Base-by-base conservation (phyloP, 37 sponge, comb jelly and placozoan species). In the Spongilla lacustris region DNA sequence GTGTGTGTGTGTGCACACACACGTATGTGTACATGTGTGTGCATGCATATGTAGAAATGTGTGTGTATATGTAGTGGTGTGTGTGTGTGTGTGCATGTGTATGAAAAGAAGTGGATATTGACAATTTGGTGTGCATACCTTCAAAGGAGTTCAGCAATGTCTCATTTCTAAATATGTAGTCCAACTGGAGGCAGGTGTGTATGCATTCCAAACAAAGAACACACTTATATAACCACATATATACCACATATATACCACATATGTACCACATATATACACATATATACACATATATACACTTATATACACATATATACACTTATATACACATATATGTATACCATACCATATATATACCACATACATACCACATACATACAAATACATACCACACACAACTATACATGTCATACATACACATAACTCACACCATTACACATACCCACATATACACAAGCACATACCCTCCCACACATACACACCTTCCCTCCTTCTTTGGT, bases 151-250 rank as follows among this genome's bases (percentile, higher is more conserved):
- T 71, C 29, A 93, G 80, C 17, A 91, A 25, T 0, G 4, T 67
- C 41, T 96, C 96, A 86, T 96, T 90, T 69, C 96, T 76, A 58
- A 96, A 96, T 14, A 93, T 66, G 77, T 96, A 93, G 68, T 96
- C 96, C 80, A 96, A 74, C 93, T 93, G 76, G 48, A 74, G 23
- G 67, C 23, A 58, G 24, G 11, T 30, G 29, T 11, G 25, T 14
- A 93, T 66, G 77, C 93, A 93, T 49, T 96, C 96, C 80, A 96
- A 74, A 91, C 89, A 69, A 33, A 74, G 23, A 32, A 46, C 36
- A 77, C 5, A 75, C 31, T 33, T n/a, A 77, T 1, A 33, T 33
- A 77, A 1, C 13, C 0, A 33, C 3, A 46, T 19, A 17, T 37
- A 35, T 32, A 17, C n/a, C 73, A 73, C 28, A 29, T 27, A 46